A percentile compares a stretch with the other conserved stretches of the same genome.
These are phyloP conservation scores for Kryptopterus vitreolus DNA, from an alignment of 2,797 vertebrate genomes.

Conservation along the genomic window DNA sequence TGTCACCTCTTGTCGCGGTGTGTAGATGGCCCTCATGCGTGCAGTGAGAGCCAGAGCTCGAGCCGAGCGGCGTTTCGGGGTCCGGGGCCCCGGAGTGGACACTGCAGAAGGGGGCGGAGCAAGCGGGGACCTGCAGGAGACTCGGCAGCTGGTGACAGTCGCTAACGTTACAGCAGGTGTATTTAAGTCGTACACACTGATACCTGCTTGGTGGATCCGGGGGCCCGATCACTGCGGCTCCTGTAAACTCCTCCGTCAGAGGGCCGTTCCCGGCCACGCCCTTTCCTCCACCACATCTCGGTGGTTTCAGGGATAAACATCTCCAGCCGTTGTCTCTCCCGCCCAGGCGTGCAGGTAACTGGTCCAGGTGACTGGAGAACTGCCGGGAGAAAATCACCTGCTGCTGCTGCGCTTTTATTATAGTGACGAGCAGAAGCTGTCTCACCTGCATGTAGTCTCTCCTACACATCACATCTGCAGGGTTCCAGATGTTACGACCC, in stretches of 20 bases:
- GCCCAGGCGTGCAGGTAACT: not conserved
- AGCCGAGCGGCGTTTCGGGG: not conserved
- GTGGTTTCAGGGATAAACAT: not conserved
- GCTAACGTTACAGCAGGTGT: not conserved
- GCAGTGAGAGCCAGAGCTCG: not conserved
- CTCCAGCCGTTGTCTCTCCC: not conserved
- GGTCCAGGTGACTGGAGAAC: conserved; percentile 10
- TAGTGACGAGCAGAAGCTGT: not conserved
- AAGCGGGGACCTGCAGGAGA: not conserved
- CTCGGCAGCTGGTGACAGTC: not conserved
- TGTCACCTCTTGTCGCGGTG: not conserved
- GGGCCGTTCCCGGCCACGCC: not conserved
- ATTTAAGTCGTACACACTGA: not conserved
- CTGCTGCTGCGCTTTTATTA: not conserved
- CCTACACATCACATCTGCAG: not conserved
- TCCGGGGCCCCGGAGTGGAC: not conserved
- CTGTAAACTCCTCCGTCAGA: not conserved
- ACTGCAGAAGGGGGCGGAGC: not conserved
- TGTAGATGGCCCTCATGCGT: not conserved
- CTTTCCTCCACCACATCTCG: not conserved
- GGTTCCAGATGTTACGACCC: not conserved
- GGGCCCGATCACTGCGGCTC: not conserved
- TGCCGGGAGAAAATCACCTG: not conserved
- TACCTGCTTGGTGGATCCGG: not conserved
- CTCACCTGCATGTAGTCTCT: conserved; percentile 15